Percentiles rank a stretch among this genome's conserved stretches.
phyloP scores from a whole-genome alignment of 92 coral and sea anemone species.

The Actinostola sp. region DNA sequence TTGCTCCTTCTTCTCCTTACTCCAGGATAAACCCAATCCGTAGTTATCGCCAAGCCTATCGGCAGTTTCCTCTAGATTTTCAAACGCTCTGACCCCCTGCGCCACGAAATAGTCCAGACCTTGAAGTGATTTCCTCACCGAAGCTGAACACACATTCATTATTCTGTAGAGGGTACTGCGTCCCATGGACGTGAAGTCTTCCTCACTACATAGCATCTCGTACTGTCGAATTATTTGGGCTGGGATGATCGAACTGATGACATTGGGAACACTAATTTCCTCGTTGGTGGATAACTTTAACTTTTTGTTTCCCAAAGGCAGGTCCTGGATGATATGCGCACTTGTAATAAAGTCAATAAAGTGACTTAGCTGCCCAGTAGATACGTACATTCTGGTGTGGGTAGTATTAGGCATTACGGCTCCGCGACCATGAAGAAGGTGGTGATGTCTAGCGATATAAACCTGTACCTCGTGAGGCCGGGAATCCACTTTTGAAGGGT shows the following conservation, averaged over 20 bases:
- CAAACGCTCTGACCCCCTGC: slow-evolving; percentile 46
- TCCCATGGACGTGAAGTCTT: slow-evolving; percentile 36
- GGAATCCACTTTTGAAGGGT: slow-evolving; percentile 25
- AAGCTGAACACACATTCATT: slow-evolving; percentile 36
- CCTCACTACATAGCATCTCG: slow-evolving; percentile 40
- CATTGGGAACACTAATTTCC: slow-evolving; percentile 37
- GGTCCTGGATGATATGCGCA: slow-evolving; percentile 51
- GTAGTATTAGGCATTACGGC: slow-evolving; percentile 31
- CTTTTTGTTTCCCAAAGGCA: slow-evolving; percentile 47
- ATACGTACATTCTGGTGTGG: slow-evolving; percentile 41
- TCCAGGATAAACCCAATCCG: slow-evolving; percentile 45
- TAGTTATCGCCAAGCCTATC: slow-evolving; percentile 20
- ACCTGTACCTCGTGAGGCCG: slow-evolving; percentile 50
- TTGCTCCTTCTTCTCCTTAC: slow-evolving; percentile 23
- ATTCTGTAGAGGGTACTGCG: slow-evolving; percentile 25
- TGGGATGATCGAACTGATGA: slow-evolving; percentile 40
- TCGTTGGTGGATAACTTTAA: slow-evolving; percentile 40
- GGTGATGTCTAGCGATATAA: slow-evolving; percentile 59
- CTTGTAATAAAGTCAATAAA: slow-evolving; percentile 55
- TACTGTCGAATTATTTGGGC: slow-evolving; percentile 48
- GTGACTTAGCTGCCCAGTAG: slow-evolving; percentile 50
- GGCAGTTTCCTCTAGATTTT: slow-evolving; percentile 35
- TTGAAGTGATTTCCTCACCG: slow-evolving; percentile 40
- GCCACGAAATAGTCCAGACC: slow-evolving; percentile 31
- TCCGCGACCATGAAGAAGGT: slow-evolving; percentile 60